Evolutionary conservation across 2,113 vertebrate species (phyloP), one percentile per base, ranked within the genome.

Genomic region (Menidia beryllina): DNA sequence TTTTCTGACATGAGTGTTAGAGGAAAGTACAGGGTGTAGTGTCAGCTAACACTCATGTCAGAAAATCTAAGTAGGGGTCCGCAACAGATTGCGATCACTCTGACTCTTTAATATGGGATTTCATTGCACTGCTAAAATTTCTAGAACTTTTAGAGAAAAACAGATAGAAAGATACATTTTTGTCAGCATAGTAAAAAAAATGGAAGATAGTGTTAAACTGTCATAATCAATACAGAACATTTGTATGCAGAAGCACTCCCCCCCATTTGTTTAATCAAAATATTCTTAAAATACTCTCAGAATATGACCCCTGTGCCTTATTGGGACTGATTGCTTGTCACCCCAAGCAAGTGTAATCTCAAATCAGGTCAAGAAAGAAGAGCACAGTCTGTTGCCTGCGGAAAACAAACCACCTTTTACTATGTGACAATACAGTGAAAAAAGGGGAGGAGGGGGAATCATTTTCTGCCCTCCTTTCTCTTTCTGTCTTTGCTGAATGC

Each of bases 1-100:
- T 85, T 81, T 81, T 88, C 86, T 77, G 78, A 84, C 77, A 49
- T 80, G 74, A 90, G 73, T 84, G 77, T 79, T 55, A n/a, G n/a
- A n/a, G n/a, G n/a, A n/a, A n/a, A n/a, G n/a, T n/a, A n/a, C n/a
- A n/a, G n/a, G n/a, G n/a, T n/a, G n/a, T n/a, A n/a, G n/a, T n/a
- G n/a, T n/a, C n/a, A n/a, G n/a, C n/a, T n/a, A 55, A 79, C 77
- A 84, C 73, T 90, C 74, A 80, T 49, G 77, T 84, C 78, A 77
- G 86, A 88, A 81, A 81, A 85, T 90, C 77, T 23, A 47, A 80
- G 86, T 80, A 85, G 84, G 69, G 71, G 75, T 77, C 66, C 49
- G 30, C 65, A 65, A 70, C 60, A 69, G 78, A 19, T 41, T 39
- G 11, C 49, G 58, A n/a, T 34, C 10, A 58, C 7, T 39, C 27